A percentile compares a stretch with the other conserved stretches of the same genome.
Conservation (phyloP, 2,113 vertebrate species). For the Psilopogon haemacephalus region DNA sequence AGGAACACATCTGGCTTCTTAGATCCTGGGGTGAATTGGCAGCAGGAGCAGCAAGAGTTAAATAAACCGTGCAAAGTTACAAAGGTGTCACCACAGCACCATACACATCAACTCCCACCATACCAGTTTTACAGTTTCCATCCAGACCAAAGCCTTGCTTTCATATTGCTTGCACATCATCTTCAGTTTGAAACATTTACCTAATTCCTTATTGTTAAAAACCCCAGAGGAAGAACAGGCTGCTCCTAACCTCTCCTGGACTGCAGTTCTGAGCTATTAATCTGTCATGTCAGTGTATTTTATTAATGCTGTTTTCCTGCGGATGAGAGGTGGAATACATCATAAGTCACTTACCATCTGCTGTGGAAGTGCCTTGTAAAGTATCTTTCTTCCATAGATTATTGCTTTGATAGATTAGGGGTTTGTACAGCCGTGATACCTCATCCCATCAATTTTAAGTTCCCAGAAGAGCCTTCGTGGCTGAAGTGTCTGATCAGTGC, state of each 20-base stretch:
- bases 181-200: constrained; percentile 11
- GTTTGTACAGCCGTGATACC: not conserved
- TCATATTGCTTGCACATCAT: not conserved
- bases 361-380: not conserved
- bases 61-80: not conserved
- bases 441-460: not conserved
- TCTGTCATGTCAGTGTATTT: constrained; percentile 44
- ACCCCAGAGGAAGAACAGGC: not conserved
- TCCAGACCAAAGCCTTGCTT: not conserved
- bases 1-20: not conserved
- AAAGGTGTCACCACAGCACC: not conserved
- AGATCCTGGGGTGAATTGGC: not conserved
- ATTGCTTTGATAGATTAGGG: constrained; percentile 48
- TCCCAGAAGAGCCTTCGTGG: not conserved
- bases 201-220: constrained; percentile 30
- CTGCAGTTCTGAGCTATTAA: not conserved
- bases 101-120: not conserved
- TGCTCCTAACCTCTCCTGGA: not conserved
- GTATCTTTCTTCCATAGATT: constrained; percentile 18
- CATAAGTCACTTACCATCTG: constrained; percentile 57
- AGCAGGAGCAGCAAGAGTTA: not conserved
- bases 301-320: constrained; percentile 33
- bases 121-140: not conserved
- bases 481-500: not conserved
- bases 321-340: not conserved